Evolutionary conservation across 1,140 invertebrate genomes (phyloP), one percentile per base, ranked within the genome.

Genomic region (Aphaenogaster ashmeadi): DNA sequence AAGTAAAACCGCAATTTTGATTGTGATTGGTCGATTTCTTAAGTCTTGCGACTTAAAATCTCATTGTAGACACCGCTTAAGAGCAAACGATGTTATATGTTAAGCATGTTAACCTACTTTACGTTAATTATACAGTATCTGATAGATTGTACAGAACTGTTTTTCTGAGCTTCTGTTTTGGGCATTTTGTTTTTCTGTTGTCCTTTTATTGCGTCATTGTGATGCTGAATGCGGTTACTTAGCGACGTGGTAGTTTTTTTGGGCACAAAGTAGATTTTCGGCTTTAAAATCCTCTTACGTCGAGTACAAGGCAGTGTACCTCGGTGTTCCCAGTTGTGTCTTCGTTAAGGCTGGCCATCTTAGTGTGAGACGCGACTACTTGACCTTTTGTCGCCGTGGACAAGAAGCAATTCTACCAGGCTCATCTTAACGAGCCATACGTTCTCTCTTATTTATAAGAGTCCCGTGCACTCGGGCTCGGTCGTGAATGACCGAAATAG

Each of bases 401-500:
- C 88, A 67, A 89, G 44, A 79, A 85, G 54, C 84, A 87, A 79
- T 83, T 86, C 88, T 58, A 66, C 41, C 71, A 66, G n/a, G 33
- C 15, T 79, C 71, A 13, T 54, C 38, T 62, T 89, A 89, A 90
- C 88, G 67, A 87, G 44, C 52, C 15, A 56, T 74, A 78, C 36
- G 56, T 66, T 21, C 44, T 62, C 38, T 74, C 54, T 74, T 77
- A 79, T 79, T 89, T 58, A 36, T 36, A 60, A 79, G 72, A 66
- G n/a, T 38, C 11, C 38, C 64, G 64, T 21, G 52, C 13, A 27
- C n/a, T 44, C 44, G 11, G 56, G 6, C 11, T 71, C 41, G 41
- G 36, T 13, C 64, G 33, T 33, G 72, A 58, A 27, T 74, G 80
- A 74, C 27, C 54, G 41, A 72, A 60, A 75, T 27, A 38, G 44